Conservation (phyloP, 2,113 vertebrate genomes). For the Rhinolophus sinicus region DNA sequence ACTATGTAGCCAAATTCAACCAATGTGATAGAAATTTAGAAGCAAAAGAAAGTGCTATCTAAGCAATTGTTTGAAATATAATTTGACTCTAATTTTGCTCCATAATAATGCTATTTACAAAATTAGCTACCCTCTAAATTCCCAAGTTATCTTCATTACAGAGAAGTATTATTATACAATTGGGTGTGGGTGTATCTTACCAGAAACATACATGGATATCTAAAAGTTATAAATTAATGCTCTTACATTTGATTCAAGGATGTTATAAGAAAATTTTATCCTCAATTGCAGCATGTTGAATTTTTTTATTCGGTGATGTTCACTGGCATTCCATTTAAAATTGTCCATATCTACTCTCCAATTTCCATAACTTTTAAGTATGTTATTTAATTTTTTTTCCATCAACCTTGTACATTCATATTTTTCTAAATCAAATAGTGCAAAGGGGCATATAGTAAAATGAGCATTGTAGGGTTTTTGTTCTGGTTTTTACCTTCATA, state of each 20-base stretch:
- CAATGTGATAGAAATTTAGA: neutral
- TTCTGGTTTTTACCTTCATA: neutral
- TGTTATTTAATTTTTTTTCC: neutral
- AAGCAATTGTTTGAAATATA: neutral
- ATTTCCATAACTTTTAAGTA: neutral
- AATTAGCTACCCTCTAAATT: neutral
- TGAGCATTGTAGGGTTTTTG: neutral
- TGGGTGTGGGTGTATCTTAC: slow-evolving; percentile 68
- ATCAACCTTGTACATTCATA: neutral
- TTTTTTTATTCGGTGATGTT: neutral
- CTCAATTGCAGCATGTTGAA: slow-evolving; percentile 37
- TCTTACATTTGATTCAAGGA: slow-evolving; percentile 66
- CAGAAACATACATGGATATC: slow-evolving; percentile 61
- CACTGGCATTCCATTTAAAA: neutral
- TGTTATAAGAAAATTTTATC: slow-evolving; percentile 42
- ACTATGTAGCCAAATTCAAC: neutral
- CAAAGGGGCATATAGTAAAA: neutral
- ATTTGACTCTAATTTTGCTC: neutral
- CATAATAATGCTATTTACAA: neutral
- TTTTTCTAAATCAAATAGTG: neutral
- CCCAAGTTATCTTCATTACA: slow-evolving; percentile 17
- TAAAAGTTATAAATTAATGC: slow-evolving; percentile 72
- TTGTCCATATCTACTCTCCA: neutral
- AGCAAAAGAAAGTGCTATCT: neutral
- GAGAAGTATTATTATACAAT: slow-evolving; percentile 37